phyloP scores from a whole-genome alignment of 1,140 invertebrate genomes.

The Aplysia californica region DNA sequence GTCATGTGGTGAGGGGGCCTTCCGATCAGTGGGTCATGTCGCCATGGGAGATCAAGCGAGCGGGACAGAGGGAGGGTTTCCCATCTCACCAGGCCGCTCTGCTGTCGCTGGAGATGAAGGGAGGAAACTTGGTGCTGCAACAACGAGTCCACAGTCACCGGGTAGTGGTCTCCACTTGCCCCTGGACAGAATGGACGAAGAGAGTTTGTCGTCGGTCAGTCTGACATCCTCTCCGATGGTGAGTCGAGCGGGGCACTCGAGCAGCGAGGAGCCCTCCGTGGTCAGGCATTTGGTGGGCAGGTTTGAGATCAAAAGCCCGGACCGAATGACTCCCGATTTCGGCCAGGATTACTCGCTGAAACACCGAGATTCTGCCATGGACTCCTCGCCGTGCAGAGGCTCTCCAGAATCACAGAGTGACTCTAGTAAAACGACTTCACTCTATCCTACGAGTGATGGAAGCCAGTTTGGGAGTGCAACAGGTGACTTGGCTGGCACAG shows the following conservation, averaged over 20 bases:
- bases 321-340: background rate
- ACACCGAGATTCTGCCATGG: background rate
- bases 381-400: background rate
- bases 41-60: background rate
- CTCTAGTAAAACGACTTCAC: background rate
- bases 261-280: conserved; percentile 26
- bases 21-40: background rate
- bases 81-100: background rate
- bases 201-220: background rate
- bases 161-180: background rate
- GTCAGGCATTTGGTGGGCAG: conserved; percentile 49
- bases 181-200: background rate
- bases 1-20: background rate
- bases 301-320: conserved; percentile 38
- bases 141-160: background rate
- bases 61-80: no score
- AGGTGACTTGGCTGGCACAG: background rate
- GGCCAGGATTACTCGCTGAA: background rate
- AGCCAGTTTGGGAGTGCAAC: background rate
- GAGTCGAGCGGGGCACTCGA: background rate
- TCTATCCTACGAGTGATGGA: background rate
- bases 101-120: background rate
- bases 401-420: background rate
- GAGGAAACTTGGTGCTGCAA: background rate
- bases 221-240: background rate